phyloP scores from a whole-genome alignment of 2,113 vertebrate species.

The Neolamprologus brichardi region DNA sequence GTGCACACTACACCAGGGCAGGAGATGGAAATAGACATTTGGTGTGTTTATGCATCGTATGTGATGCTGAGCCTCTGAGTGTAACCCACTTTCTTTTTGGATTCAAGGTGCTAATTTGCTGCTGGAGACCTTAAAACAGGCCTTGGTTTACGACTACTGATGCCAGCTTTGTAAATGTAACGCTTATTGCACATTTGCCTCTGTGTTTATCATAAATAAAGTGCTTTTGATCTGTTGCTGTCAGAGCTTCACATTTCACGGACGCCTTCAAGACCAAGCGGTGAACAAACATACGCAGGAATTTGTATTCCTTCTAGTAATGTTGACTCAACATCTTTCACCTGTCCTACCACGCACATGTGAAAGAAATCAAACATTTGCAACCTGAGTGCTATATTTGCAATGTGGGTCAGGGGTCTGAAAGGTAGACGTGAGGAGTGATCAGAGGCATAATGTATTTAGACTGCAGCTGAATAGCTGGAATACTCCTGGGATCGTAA shows the following conservation, averaged over 20 bases:
- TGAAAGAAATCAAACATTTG: background rate
- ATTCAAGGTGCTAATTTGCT: slow-evolving; percentile 11
- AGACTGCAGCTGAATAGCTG: background rate
- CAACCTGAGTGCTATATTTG: background rate
- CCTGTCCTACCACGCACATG: background rate
- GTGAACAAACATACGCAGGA: background rate
- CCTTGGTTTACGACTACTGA: background rate
- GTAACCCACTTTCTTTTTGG: slow-evolving; percentile 17
- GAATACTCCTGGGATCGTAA: background rate
- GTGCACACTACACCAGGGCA: background rate
- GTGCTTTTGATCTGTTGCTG: background rate
- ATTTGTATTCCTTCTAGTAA: background rate
- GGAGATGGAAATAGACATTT: slow-evolving; percentile 19
- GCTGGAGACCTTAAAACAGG: background rate
- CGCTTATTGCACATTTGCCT: background rate
- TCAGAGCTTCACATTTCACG: background rate
- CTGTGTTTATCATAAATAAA: background rate
- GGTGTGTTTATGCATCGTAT: background rate
- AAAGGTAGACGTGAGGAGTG: background rate
- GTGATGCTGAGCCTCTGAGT: background rate
- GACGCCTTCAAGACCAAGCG: background rate
- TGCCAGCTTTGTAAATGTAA: background rate
- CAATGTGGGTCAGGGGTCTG: background rate
- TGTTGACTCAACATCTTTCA: background rate
- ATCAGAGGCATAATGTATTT: background rate